Evolutionary conservation across 1,140 invertebrate species (phyloP).

Genomic region (Calephelis virginiensis): DNA sequence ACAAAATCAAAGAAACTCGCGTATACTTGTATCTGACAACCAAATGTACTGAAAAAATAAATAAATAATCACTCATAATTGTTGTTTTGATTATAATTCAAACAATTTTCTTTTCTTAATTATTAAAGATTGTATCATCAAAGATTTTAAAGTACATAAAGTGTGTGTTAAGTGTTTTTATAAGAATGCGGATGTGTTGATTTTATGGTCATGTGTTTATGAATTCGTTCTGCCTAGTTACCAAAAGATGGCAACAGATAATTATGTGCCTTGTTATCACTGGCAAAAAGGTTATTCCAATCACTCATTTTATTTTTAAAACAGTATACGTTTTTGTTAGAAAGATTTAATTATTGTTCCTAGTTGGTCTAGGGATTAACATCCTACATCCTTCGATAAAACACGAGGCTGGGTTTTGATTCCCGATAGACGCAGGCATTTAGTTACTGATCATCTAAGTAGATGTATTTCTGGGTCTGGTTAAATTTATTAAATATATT

Average conservation of each 20-base stretch:
- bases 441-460: no score
- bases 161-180: neutral
- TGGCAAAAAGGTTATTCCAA: slow-evolving; percentile 8
- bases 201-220: slow-evolving; percentile 36
- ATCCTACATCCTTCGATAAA: no score
- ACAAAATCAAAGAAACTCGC: no score
- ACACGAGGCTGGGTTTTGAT: no score
- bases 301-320: slow-evolving; percentile 12
- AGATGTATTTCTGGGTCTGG: no score
- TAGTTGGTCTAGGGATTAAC: no score
- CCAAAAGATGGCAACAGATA: slow-evolving; percentile 26
- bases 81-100: neutral
- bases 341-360: no score
- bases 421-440: no score
- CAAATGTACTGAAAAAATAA: no score
- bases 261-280: slow-evolving; percentile 32
- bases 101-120: slow-evolving; percentile 11
- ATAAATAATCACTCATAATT: neutral
- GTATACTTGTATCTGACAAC: no score
- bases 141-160: slow-evolving; percentile 18
- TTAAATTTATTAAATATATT: no score
- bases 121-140: slow-evolving; percentile 6
- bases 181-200: slow-evolving; percentile 39
- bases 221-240: slow-evolving; percentile 38
- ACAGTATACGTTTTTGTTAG: neutral